A percentile compares a stretch with the other conserved stretches of the same genome.
Evolutionary conservation across 1,140 invertebrate species (phyloP).

Genomic region (Eulimnadia texana): DNA sequence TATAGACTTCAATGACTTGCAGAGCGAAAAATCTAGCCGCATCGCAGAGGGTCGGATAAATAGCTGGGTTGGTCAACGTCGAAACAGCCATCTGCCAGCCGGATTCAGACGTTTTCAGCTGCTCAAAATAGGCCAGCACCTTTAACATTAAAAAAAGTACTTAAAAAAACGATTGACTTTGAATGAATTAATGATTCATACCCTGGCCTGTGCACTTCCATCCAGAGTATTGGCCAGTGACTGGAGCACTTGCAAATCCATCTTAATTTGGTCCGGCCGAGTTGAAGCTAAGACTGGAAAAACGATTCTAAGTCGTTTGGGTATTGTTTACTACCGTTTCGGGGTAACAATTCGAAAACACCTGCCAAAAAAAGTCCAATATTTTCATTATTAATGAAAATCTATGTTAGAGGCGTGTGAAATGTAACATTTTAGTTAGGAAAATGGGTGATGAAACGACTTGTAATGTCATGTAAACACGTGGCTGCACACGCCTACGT

Average conservation of each 20-base stretch:
- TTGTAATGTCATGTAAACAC: no score
- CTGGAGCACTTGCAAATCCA: constrained; percentile 11
- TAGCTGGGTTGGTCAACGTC: constrained; percentile 34
- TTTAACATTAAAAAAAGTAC: constrained; percentile 17
- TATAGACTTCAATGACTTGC: constrained; percentile 35
- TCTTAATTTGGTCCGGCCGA: no score
- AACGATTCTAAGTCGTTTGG: no score
- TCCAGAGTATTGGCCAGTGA: constrained; percentile 8
- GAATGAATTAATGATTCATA: neutral
- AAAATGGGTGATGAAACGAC: no score
- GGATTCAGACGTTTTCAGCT: constrained; percentile 31
- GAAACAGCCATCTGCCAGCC: constrained; percentile 34
- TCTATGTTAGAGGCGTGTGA: no score
- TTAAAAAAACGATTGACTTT: neutral
- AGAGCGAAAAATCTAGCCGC: constrained; percentile 36
- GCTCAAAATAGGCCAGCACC: constrained; percentile 36
- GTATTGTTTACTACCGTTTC: no score
- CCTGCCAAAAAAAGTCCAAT: no score
- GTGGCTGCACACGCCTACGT: no score
- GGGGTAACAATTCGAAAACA: no score
- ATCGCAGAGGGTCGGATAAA: constrained; percentile 35
- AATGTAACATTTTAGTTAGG: no score
- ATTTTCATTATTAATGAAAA: no score
- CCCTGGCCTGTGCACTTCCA: constrained; percentile 6
- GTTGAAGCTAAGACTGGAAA: no score